A percentile compares a stretch with the other conserved stretches of the same genome.
These are phyloP conservation scores for Catostomus latipinnis DNA, from an alignment of 2,797 vertebrate genomes.

Conservation along the genomic window DNA sequence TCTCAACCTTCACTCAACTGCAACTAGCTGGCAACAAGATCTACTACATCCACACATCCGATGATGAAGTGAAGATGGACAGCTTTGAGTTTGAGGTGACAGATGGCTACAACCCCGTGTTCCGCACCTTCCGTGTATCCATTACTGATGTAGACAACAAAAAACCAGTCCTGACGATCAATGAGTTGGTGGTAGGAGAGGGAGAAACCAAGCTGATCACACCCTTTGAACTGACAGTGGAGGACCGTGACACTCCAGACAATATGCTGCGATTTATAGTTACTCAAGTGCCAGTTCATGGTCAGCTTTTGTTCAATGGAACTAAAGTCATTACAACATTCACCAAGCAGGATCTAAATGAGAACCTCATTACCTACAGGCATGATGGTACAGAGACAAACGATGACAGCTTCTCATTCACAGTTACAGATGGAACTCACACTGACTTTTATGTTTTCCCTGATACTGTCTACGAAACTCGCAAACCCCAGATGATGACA, in stretches of 20 bases:
- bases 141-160: slow-evolving; percentile 88
- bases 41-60: slow-evolving; percentile 85
- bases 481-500: slow-evolving; percentile 84
- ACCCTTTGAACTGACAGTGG: slow-evolving; percentile 85
- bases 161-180: slow-evolving; percentile 85
- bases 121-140: slow-evolving; percentile 85
- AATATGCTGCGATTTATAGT: slow-evolving; percentile 81
- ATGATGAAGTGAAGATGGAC: slow-evolving; percentile 88
- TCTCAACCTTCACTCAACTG: slow-evolving; percentile 85
- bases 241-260: slow-evolving; percentile 86
- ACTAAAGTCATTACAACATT: slow-evolving; percentile 80
- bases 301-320: slow-evolving; percentile 84
- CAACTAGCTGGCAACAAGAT: slow-evolving; percentile 88
- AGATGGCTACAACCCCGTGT: slow-evolving; percentile 84
- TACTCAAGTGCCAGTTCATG: slow-evolving; percentile 84
- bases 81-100: slow-evolving; percentile 90
- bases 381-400: slow-evolving; percentile 82
- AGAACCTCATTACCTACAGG: slow-evolving; percentile 87
- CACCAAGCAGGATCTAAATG: slow-evolving; percentile 86
- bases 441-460: slow-evolving; percentile 85
- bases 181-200: slow-evolving; percentile 79
- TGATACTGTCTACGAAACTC: slow-evolving; percentile 81
- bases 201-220: slow-evolving; percentile 85
- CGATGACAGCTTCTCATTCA: slow-evolving; percentile 89
- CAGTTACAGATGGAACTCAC: slow-evolving; percentile 86